phyloP scores from a whole-genome alignment of 2,888 invertebrate genomes.

The Papilio protenor region DNA sequence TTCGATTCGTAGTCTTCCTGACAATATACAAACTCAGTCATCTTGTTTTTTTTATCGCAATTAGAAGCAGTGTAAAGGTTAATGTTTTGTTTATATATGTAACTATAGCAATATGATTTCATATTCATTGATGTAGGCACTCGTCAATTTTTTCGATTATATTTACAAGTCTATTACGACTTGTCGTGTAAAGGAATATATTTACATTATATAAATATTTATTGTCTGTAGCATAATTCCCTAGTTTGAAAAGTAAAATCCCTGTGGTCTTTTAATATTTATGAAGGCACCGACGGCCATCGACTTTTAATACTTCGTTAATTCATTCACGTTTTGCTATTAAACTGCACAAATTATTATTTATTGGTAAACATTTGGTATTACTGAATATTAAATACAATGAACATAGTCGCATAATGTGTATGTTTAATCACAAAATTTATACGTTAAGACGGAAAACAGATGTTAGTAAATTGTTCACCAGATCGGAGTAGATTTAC shows the following conservation, averaged over 20 bases:
- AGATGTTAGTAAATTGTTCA: no score
- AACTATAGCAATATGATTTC: background rate
- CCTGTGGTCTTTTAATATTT: constrained; percentile 75
- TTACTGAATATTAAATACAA: background rate
- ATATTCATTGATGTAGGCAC: background rate
- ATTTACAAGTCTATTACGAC: constrained; percentile 6
- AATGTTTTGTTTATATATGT: background rate
- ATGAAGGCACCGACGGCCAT: constrained; percentile 68
- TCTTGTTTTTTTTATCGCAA: no score
- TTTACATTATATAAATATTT: constrained; percentile 63
- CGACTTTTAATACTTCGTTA: constrained; percentile 71
- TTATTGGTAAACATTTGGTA: constrained; percentile 48
- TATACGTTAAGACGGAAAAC: no score
- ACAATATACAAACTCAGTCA: no score
- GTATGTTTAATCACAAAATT: no score
- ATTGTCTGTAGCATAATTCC: constrained; percentile 60
- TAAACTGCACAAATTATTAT: constrained; percentile 61
- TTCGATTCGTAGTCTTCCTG: no score
- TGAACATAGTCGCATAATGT: no score
- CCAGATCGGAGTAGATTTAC: no score
- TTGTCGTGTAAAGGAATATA: constrained; percentile 46
- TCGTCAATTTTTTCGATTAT: constrained; percentile 3
- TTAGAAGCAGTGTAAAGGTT: no score
- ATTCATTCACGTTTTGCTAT: constrained; percentile 69
- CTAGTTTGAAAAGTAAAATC: constrained; percentile 68